Evolutionary conservation across 1,140 invertebrate genomes (phyloP).

Genomic region (Eueides isabella): DNA sequence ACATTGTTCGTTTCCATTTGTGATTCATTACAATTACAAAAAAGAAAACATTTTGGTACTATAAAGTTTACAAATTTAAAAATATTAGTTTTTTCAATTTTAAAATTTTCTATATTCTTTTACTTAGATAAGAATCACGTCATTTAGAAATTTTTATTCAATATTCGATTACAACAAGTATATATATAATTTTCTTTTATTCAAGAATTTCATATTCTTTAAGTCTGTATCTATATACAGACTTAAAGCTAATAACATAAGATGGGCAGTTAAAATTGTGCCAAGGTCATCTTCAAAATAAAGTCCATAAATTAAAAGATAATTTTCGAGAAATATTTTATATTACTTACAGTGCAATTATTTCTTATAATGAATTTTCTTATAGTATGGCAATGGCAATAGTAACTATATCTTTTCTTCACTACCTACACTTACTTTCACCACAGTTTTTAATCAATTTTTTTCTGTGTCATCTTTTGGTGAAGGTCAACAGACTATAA

Average conservation of each 20-base stretch:
- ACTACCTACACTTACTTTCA: conserved; percentile 1
- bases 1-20: too few species aligned
- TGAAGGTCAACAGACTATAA: conserved; percentile 14
- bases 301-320: too few species aligned
- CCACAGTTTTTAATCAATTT: conserved; percentile 2
- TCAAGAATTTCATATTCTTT: too few species aligned
- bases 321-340: too few species aligned
- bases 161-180: not conserved
- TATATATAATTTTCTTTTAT: not conserved
- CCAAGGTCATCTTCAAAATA: not conserved
- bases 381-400: not conserved
- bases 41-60: too few species aligned
- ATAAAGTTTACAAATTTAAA: too few species aligned
- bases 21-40: too few species aligned
- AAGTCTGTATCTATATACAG: too few species aligned
- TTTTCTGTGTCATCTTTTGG: conserved; percentile 4
- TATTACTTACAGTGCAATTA: too few species aligned
- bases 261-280: not conserved
- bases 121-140: not conserved
- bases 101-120: not conserved
- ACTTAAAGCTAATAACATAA: too few species aligned
- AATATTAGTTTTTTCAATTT: not conserved
- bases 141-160: not conserved
- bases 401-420: not conserved
- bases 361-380: not conserved